These are phyloP conservation scores for Megamerina dolium DNA, from an alignment of 2,888 invertebrate genomes.

Conservation along the genomic window DNA sequence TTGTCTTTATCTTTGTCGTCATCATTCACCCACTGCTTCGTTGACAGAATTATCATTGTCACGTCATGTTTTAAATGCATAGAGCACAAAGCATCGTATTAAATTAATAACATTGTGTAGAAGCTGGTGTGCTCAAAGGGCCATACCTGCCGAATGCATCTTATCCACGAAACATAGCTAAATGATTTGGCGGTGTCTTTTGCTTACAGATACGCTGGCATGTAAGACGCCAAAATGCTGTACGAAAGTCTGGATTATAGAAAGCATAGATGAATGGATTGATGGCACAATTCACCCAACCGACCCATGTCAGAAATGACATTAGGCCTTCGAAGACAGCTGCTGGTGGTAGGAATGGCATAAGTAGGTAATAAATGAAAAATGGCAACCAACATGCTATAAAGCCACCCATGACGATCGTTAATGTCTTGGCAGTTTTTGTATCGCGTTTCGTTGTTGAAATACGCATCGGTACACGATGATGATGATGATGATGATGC, in stretches of 20 bases:
- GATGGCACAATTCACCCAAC: constrained; percentile 85
- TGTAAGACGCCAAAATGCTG: constrained; percentile 81
- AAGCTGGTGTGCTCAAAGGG: too few species aligned
- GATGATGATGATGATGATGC: constrained; percentile 27
- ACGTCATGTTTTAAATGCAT: too few species aligned
- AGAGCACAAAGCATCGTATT: too few species aligned
- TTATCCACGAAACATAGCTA: constrained; percentile 39
- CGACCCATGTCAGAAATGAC: constrained; percentile 78
- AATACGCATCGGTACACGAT: constrained; percentile 52
- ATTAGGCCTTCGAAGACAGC: constrained; percentile 60
- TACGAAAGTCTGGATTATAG: constrained; percentile 79
- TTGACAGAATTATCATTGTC: too few species aligned
- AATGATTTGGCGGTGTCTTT: constrained; percentile 36
- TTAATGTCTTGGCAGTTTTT: constrained; percentile 81
- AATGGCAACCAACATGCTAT: constrained; percentile 86
- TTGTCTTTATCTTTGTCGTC: too few species aligned
- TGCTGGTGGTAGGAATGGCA: constrained; percentile 66
- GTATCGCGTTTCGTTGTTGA: constrained; percentile 70
- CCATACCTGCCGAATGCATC: not conserved
- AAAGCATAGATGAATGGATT: constrained; percentile 90
- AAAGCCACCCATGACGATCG: constrained; percentile 84
- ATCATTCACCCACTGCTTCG: too few species aligned
- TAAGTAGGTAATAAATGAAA: constrained; percentile 73
- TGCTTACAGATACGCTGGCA: constrained; percentile 42
- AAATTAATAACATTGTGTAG: too few species aligned